Base-by-base conservation (phyloP, 2,888 invertebrate species). In the Hoplodrina ambigua region DNA sequence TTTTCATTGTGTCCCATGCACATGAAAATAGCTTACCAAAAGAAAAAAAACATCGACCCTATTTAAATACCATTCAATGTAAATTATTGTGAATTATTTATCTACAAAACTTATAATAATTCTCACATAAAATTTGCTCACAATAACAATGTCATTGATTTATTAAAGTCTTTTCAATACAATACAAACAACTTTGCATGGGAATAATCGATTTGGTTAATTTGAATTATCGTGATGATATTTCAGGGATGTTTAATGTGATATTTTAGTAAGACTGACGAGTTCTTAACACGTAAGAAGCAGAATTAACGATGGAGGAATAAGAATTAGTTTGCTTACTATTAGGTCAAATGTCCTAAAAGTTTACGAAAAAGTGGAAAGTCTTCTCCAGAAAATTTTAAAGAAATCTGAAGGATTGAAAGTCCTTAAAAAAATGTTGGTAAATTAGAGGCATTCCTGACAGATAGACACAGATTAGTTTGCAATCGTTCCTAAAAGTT, bases 121-220 rank as follows among this genome's bases (percentile, higher is more conserved):
- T 81, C 69, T 64, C 82, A 73, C 76, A 83, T 75, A 77, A 72
- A 81, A 77, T 78, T 80, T 75, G 57, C 81, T 63, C 63, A 85
- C 77, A 85, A 80, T 81, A 71, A 66, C 59, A 55, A 62, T 64
- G 65, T 37, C 69, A 64, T 53, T 69, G 69, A 66, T 78, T 82
- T 68, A 80, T 72, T 64, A 59, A n/a, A 67, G 58, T 66, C 2
- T 37, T 56, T 57, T 62, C 65, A 70, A 69, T 66, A 68, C 63
- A 61, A 72, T 62, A 72, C 69, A 67, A 73, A 74, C 59, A 59
- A 60, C 60, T 72, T 80, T 53, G 75, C 73, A 78, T 82, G 75
- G 50, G 30, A 69, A 81, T 73, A 72, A 76, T 77, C 74, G 73
- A 80, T 81, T 80, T 68, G 56, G 69, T 60, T 69, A 72, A 70